A percentile compares a stretch with the other conserved stretches of the same genome.
These are phyloP conservation scores for Bubo blakistoni DNA, from an alignment of 2,113 vertebrate genomes.

Conservation along the genomic window DNA sequence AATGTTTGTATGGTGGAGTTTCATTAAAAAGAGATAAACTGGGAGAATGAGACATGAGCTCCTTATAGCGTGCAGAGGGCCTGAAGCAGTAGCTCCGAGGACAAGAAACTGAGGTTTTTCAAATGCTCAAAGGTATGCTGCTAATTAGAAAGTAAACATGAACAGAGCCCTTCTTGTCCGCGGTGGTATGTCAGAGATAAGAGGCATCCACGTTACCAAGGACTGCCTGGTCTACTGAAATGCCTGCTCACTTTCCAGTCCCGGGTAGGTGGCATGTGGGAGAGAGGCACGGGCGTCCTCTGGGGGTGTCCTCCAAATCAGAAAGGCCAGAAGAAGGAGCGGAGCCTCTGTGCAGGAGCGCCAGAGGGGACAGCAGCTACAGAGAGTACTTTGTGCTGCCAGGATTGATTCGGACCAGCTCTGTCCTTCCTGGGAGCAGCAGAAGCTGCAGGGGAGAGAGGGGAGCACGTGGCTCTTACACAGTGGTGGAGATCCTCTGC, in stretches of 20 bases:
- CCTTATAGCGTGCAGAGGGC: accelerated
- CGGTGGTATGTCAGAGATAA: background rate
- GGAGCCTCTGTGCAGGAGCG: background rate
- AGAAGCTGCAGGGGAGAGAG: background rate
- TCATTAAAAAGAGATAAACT: background rate
- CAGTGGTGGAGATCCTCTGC: background rate
- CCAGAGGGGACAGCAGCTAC: background rate
- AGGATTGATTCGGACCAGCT: accelerated
- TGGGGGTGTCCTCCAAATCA: background rate
- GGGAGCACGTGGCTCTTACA: accelerated
- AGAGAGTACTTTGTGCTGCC: background rate
- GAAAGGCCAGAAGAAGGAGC: background rate
- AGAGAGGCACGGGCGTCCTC: background rate
- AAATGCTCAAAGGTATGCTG: background rate
- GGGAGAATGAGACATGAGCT: background rate
- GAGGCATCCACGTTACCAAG: background rate
- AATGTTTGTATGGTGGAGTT: background rate
- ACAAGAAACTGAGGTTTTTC: background rate
- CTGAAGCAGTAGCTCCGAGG: background rate
- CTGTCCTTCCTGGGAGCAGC: background rate
- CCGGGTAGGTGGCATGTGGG: background rate
- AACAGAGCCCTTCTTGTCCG: background rate
- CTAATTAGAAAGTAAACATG: background rate
- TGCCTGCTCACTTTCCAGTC: background rate
- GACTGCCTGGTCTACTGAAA: background rate